Conservation (phyloP, 2,113 vertebrate genomes). For the Bombycilla garrulus region DNA sequence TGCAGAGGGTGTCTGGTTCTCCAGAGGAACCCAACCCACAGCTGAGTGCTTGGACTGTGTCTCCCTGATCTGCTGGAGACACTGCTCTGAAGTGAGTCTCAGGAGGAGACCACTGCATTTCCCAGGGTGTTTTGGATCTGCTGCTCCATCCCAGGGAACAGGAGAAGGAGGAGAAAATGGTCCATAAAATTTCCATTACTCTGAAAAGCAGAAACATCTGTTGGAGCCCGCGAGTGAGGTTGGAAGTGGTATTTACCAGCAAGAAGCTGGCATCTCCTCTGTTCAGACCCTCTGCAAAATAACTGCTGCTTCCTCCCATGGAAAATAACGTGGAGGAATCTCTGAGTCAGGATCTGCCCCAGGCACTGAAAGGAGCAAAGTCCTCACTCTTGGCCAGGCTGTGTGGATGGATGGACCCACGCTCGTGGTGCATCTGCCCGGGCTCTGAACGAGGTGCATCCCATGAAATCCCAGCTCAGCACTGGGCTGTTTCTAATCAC, state of each 20-base stretch:
- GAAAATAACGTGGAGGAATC: slow-evolving; percentile 52
- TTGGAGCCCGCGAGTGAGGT: slow-evolving; percentile 34
- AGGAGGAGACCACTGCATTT: background rate
- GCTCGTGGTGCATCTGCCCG: background rate
- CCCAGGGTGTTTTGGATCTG: background rate
- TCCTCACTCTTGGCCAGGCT: background rate
- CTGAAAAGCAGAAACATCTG: slow-evolving; percentile 66
- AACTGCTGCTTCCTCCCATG: slow-evolving; percentile 8
- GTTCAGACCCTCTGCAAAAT: slow-evolving; percentile 7
- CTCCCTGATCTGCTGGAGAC: background rate
- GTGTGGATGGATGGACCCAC: background rate
- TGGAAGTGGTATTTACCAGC: slow-evolving; percentile 51
- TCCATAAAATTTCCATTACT: slow-evolving; percentile 58
- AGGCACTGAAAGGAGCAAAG: background rate
- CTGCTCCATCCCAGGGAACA: background rate
- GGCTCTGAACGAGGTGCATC: background rate
- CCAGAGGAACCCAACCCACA: background rate
- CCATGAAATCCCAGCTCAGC: background rate
- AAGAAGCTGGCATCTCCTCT: slow-evolving; percentile 19
- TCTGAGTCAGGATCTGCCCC: slow-evolving; percentile 56
- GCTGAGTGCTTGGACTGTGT: background rate
- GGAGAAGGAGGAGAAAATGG: slow-evolving; percentile 48
- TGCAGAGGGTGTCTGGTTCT: background rate
- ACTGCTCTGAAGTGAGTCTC: background rate
- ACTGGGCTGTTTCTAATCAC: slow-evolving; percentile 56